Evolutionary conservation across 2,113 vertebrate species (phyloP), one percentile per base, ranked within the genome.

Genomic region (Atrichornis clamosus): DNA sequence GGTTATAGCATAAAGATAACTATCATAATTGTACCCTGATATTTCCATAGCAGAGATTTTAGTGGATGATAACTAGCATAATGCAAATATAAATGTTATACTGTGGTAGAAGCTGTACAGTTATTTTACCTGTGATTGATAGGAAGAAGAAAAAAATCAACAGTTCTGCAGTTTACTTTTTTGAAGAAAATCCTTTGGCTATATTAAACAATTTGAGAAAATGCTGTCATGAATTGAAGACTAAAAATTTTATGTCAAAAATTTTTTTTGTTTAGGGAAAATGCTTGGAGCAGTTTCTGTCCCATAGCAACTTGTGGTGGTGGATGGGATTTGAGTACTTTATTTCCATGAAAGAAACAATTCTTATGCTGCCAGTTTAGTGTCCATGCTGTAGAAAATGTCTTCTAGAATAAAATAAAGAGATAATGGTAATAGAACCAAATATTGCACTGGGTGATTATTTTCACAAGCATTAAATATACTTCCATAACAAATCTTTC

Each of bases 1-100:
- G 46, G 77, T 87, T 97, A 73, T 32, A 89, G 69, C 94, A 84
- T 58, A 84, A 85, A 95, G 90, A 96, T 93, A 90, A 58, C 82
- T 79, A 82, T 94, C 84, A 60, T 94, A 95, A 96, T 91, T 91
- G 74, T 76, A 84, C 49, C 60, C 78, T 85, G 87, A 69, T 95
- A 91, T 82, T 95, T 95, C 77, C 67, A 46, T 33, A 79, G 69
- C 33, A 85, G 62, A 94, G 77, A 94, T 85, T 33, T 92, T 49
- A 93, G 80, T 41, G 41, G 49, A 55, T 95, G 84, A 84, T 94
- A 96, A 60, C 65, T 39, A 73, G 37, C 41, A 46, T 76, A 68
- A 95, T 91, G 80, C 60, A 95, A 94, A 91, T 84, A 78, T 56
- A 58, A 82, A 81, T 91, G 80, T 91, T 96, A 52, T n/a, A 12